A percentile compares a stretch with the other conserved stretches of the same genome.
Conservation (phyloP, 2,797 vertebrate species). For the Adelosebastes latens region DNA sequence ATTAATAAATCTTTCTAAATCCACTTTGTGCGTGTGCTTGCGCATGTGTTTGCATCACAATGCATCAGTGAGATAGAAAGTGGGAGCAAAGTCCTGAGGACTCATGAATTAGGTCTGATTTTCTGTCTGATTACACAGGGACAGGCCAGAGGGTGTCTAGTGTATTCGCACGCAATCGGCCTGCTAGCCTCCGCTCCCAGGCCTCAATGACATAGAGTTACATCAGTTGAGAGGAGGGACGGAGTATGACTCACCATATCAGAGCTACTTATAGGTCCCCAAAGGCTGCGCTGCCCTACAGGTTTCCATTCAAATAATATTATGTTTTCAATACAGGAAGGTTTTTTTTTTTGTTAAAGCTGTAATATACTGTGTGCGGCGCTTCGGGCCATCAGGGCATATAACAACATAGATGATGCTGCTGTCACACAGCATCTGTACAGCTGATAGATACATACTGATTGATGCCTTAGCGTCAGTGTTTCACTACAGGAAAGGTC, state of each 20-base stretch:
- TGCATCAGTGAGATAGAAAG: constrained; percentile 17
- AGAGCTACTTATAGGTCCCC: constrained; percentile 7
- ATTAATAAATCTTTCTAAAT: constrained; percentile 38
- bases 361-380: not conserved
- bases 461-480: not conserved
- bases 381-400: too few relatives aligned
- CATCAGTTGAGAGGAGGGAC: constrained; percentile 1
- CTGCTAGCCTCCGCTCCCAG: not conserved
- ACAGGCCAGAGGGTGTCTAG: constrained; percentile 47
- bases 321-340: not conserved
- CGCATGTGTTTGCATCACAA: constrained; percentile 19
- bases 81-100: constrained; percentile 29
- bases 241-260: constrained; percentile 35
- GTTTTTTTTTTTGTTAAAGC: not conserved
- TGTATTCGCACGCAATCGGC: constrained; percentile 39
- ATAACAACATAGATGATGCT: not conserved
- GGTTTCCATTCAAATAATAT: not conserved
- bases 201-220: constrained; percentile 26
- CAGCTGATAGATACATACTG: not conserved
- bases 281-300: not conserved
- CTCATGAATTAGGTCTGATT: constrained; percentile 59
- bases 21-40: not conserved
- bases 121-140: constrained; percentile 70
- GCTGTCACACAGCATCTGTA: not conserved
- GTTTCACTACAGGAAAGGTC: not conserved